Conservation (phyloP, 1,140 invertebrate genomes). For the Drosophila tsacasi region DNA sequence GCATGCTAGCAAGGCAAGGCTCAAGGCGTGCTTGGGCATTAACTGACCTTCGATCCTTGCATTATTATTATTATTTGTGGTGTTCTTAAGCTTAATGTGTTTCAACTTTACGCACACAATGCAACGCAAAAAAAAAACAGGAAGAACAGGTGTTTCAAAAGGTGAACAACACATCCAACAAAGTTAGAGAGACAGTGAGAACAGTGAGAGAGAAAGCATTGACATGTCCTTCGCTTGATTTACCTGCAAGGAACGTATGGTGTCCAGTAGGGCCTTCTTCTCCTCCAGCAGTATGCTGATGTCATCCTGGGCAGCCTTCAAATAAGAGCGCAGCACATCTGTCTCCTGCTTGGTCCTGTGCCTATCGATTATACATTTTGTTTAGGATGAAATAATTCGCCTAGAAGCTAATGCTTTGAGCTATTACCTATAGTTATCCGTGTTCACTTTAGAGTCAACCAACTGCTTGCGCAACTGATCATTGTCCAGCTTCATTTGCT, state of each 20-base stretch:
- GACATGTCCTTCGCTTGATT: neutral
- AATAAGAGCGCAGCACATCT: slow-evolving; percentile 87
- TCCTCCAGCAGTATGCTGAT: slow-evolving; percentile 89
- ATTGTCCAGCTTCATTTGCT: slow-evolving; percentile 88
- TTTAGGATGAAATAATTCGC: neutral
- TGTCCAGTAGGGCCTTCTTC: slow-evolving; percentile 90
- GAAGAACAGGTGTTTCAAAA: slow-evolving; percentile 50
- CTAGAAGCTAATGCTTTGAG: neutral
- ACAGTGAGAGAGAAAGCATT: slow-evolving; percentile 11
- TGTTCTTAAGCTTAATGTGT: slow-evolving; percentile 74
- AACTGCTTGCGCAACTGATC: slow-evolving; percentile 88
- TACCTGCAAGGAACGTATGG: slow-evolving; percentile 88
- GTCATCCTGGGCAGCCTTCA: slow-evolving; percentile 90
- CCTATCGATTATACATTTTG: slow-evolving; percentile 18
- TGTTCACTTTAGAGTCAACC: slow-evolving; percentile 87
- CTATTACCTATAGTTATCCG: slow-evolving; percentile 88
- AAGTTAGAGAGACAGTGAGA: slow-evolving; percentile 50
- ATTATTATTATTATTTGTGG: slow-evolving; percentile 81
- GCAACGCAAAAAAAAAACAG: slow-evolving; percentile 66
- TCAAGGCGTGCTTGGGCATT: slow-evolving; percentile 59
- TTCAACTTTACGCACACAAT: slow-evolving; percentile 71
- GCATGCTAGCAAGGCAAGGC: slow-evolving; percentile 28
- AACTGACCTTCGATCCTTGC: slow-evolving; percentile 81
- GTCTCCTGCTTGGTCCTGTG: slow-evolving; percentile 88
- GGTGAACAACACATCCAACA: slow-evolving; percentile 60